These are phyloP conservation scores for Cotesia glomerata DNA, from an alignment of 1,140 invertebrate genomes.

Conservation along the genomic window DNA sequence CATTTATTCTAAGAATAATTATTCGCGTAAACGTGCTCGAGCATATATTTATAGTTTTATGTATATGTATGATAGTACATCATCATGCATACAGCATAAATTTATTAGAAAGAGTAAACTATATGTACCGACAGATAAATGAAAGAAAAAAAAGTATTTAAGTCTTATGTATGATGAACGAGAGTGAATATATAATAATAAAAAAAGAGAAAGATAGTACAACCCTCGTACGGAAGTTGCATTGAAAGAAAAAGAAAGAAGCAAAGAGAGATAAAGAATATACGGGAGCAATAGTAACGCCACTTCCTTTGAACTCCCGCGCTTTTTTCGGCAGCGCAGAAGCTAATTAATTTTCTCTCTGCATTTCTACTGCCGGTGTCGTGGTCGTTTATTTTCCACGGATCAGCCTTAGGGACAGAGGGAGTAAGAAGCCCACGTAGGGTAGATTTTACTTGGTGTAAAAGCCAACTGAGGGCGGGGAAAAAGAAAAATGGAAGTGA, in stretches of 20 bases:
- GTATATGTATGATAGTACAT: too few relatives aligned
- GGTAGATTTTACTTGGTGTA: neutral
- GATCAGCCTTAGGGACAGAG: neutral
- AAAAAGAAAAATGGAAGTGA: neutral
- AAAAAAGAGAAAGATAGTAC: neutral
- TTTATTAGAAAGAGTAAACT: neutral
- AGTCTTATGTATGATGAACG: neutral
- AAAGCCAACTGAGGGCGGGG: slow-evolving; percentile 1
- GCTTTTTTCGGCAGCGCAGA: slow-evolving; percentile 46
- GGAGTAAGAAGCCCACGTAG: slow-evolving; percentile 2
- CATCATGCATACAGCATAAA: too few relatives aligned
- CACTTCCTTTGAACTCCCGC: slow-evolving; percentile 51
- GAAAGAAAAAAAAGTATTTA: neutral
- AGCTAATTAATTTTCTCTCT: slow-evolving; percentile 52
- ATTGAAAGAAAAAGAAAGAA: slow-evolving; percentile 5
- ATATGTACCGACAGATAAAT: neutral
- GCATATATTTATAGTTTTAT: too few relatives aligned
- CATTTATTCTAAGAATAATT: too few relatives aligned
- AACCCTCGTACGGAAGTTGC: slow-evolving; percentile 7
- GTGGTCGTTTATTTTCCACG: slow-evolving; percentile 45
- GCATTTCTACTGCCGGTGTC: slow-evolving; percentile 17
- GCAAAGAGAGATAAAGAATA: slow-evolving; percentile 26
- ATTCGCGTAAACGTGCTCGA: too few relatives aligned
- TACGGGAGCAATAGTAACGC: slow-evolving; percentile 23
- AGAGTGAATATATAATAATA: neutral